Base-by-base conservation (phyloP, 2,888 invertebrate genomes). In the Clitarchus hookeri region DNA sequence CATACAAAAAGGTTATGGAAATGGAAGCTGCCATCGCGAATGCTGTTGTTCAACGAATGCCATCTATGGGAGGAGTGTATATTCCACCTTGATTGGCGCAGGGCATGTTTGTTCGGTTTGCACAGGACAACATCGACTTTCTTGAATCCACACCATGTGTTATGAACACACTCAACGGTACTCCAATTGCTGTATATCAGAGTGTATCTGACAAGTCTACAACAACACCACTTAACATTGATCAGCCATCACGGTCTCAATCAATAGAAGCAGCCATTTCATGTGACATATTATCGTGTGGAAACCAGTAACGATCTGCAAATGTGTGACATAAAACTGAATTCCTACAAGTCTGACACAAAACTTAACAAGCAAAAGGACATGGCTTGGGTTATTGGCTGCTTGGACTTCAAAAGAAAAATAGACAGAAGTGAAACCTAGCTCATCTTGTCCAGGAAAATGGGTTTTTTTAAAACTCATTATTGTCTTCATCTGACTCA, bases 171-270 rank as follows among this genome's bases (percentile, higher is more conserved):
- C n/a, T 19, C n/a, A 11, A 78, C 2, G 9, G 78, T 78, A 78
- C 78, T 78, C 16, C 4, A 11, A 78, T 78, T 78, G 78, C 78
- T 78, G 78, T 78, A 78, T 78, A 78, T 78, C 78, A 78, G 78
- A 78, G 9, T 12, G 78, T 78, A 78, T 78, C 78, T 78, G 78
- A 78, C 78, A 78, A 2, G 26, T 8, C 13, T 78, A 78, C n/a
- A 78, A 78, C 26, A 78, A 11, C 78, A 78, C 78, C 19, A 16
- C 78, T 25, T n/a, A n/a, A n/a, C n/a, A n/a, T n/a, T n/a, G n/a
- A n/a, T n/a, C n/a, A n/a, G n/a, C n/a, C n/a, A n/a, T 78, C 78
- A 19, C 11, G 78, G 78, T 78, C 4, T 78, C 78, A 78, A 23
- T 78, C 78, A 78, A 16, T 78, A 78, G 4, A 78, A 78, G 26